Evolutionary conservation across 2,888 invertebrate species (phyloP).

Genomic region (Mycogona germanica): DNA sequence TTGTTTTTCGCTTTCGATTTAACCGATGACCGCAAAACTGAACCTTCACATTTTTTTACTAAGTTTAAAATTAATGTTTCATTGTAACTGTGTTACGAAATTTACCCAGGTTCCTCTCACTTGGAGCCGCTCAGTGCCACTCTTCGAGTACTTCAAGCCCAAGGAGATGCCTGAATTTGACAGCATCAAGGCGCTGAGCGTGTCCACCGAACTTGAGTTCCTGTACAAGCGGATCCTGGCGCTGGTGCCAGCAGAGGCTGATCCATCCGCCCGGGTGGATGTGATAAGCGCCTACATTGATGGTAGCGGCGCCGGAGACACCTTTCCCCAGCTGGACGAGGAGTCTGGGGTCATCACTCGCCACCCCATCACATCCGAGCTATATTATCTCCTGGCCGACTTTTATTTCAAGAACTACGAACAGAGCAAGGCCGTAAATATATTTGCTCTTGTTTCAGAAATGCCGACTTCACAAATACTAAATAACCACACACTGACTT

Average conservation of each 20-base stretch:
- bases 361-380: conserved; percentile 40
- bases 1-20: neutral
- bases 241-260: conserved; percentile 29
- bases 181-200: conserved; percentile 53
- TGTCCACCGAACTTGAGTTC: conserved; percentile 52
- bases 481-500: too few relatives aligned
- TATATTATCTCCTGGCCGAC: conserved; percentile 86
- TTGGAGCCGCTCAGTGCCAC: conserved; percentile 33
- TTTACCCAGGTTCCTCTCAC: conserved; percentile 30
- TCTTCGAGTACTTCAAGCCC: conserved; percentile 66
- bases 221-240: conserved; percentile 31
- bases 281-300: conserved; percentile 43
- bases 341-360: too few relatives aligned
- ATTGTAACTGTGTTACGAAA: too few relatives aligned
- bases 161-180: conserved; percentile 68
- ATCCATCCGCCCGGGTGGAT: conserved; percentile 20
- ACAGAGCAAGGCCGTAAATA: conserved; percentile 37
- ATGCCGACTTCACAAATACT: neutral
- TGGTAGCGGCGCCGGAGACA: conserved; percentile 41
- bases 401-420: conserved; percentile 83
- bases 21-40: neutral
- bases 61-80: neutral
- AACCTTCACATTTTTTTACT: neutral
- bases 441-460: neutral
- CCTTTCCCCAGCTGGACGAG: too few relatives aligned